Evolutionary conservation across 1,140 invertebrate genomes (phyloP).

Genomic region (Trinorchestia longiramus): DNA sequence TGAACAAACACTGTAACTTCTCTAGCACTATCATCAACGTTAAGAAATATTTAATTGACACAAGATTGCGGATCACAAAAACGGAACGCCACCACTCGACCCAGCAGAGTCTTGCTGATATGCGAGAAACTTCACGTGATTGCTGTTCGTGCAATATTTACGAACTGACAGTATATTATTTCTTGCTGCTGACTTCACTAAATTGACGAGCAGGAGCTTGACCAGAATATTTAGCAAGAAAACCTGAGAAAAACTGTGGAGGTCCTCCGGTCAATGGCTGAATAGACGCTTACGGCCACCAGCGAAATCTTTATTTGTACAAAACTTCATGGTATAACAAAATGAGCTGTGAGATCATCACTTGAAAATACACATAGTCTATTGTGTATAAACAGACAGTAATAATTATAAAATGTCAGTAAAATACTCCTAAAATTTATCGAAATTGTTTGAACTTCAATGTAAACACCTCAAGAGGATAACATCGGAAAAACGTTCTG

Average conservation of each 20-base stretch:
- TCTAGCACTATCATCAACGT: not conserved
- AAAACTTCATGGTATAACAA: not conserved
- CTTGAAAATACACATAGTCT: too few species aligned
- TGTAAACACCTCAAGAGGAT: too few species aligned
- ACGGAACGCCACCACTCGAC: not conserved
- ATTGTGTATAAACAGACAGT: too few species aligned
- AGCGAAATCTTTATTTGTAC: not conserved
- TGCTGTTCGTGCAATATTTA: not conserved
- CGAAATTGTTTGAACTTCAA: too few species aligned
- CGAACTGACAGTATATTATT: conserved; percentile 1
- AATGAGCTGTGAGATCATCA: not conserved
- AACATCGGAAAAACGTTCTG: too few species aligned
- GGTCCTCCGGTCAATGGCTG: not conserved
- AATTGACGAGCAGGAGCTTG: not conserved
- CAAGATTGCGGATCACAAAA: not conserved
- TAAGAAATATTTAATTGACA: not conserved
- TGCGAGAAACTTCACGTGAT: not conserved
- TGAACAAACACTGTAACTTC: not conserved
- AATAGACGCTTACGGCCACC: not conserved
- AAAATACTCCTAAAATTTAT: too few species aligned
- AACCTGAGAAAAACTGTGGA: not conserved
- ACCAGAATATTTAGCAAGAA: not conserved
- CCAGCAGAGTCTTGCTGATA: not conserved
- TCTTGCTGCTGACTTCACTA: not conserved
- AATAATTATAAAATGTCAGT: too few species aligned